Evolutionary conservation across 2,113 vertebrate genomes (phyloP).

Genomic region (Pedetes capensis): DNA sequence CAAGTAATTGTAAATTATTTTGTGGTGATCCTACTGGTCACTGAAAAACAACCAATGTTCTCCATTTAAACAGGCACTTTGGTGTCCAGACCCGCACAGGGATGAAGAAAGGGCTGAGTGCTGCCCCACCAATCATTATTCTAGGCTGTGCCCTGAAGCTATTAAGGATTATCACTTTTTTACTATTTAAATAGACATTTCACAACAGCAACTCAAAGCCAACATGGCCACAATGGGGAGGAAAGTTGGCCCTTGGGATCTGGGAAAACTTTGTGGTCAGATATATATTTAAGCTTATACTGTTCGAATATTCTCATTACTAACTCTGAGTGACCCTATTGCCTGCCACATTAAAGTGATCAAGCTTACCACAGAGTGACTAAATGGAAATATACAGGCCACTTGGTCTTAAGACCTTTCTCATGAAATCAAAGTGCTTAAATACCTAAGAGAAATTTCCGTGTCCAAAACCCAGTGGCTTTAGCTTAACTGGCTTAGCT

Average conservation of each 20-base stretch:
- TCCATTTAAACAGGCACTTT: constrained; percentile 57
- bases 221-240: constrained; percentile 38
- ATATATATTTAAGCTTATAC: constrained; percentile 69
- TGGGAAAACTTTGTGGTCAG: constrained; percentile 76
- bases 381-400: constrained; percentile 75
- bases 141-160: constrained; percentile 59
- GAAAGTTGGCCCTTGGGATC: constrained; percentile 70
- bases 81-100: constrained; percentile 38
- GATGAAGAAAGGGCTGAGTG: constrained; percentile 65
- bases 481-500: constrained; percentile 2
- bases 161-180: constrained; percentile 71
- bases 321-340: constrained; percentile 72
- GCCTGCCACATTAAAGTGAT: constrained; percentile 80
- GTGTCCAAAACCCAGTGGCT: constrained; percentile 57
- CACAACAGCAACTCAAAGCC: constrained; percentile 14
- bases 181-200: constrained; percentile 63
- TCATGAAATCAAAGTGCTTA: constrained; percentile 60
- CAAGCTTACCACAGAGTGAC: constrained; percentile 82
- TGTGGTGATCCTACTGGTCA: constrained; percentile 29
- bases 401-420: constrained; percentile 76
- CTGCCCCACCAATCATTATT: constrained; percentile 70
- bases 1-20: constrained; percentile 28
- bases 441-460: constrained; percentile 77
- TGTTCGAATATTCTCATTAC: constrained; percentile 76
- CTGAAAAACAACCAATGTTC: constrained; percentile 48